These are phyloP conservation scores for Spilogale gracilis DNA, from an alignment of 2,113 vertebrate species.

Conservation along the genomic window DNA sequence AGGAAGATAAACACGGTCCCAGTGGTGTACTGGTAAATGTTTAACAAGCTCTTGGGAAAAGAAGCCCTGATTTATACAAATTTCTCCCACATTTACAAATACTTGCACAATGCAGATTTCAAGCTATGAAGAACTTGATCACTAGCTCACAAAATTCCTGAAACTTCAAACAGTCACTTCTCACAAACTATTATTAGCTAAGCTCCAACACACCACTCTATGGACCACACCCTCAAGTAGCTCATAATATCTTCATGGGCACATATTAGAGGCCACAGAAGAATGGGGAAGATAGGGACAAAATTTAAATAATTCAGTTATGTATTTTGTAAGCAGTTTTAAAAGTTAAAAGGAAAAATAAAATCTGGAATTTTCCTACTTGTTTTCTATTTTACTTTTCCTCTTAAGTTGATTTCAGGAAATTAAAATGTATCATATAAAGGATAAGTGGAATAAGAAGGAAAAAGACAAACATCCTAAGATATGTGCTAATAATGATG, in stretches of 20 bases:
- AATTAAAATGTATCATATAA: conserved; percentile 47
- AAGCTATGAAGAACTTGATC: not conserved
- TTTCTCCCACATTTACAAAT: not conserved
- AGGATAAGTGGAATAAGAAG: not conserved
- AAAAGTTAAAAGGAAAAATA: conserved; percentile 46
- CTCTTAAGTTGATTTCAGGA: conserved; percentile 30
- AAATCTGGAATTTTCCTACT: conserved; percentile 9
- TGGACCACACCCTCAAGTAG: not conserved
- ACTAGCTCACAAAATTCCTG: conserved; percentile 16
- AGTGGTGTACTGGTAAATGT: not conserved
- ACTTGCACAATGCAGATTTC: not conserved
- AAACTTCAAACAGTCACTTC: conserved; percentile 2
- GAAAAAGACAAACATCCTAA: conserved; percentile 14
- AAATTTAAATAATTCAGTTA: conserved; percentile 32
- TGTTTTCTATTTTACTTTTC: conserved; percentile 19
- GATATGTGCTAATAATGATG: not conserved
- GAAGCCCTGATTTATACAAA: not conserved
- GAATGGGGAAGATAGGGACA: not conserved
- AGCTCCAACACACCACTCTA: not conserved
- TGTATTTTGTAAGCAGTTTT: conserved; percentile 38
- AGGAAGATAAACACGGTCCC: not conserved
- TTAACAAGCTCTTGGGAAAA: conserved; percentile 14
- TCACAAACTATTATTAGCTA: not conserved
- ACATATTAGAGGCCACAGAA: conserved; percentile 30
- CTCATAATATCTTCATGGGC: conserved; percentile 23